Conservation (phyloP, 2,113 vertebrate genomes). For the Alectura lathami region DNA sequence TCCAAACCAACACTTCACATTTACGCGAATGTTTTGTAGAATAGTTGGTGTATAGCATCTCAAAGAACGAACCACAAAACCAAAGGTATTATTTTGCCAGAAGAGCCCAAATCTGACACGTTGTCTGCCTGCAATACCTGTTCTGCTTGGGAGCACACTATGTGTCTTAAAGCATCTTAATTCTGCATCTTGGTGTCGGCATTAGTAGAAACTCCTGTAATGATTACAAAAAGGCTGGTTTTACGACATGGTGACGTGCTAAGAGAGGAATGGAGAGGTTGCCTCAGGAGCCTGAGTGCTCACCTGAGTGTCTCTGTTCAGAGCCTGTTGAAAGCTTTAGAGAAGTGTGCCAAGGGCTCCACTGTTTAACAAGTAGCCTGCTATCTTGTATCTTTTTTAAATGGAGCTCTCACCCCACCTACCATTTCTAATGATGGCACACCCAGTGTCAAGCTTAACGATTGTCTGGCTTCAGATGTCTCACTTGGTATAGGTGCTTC, state of each 20-base stretch:
- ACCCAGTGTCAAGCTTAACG: slow-evolving; percentile 35
- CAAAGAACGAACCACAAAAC: not conserved
- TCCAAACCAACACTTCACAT: not conserved
- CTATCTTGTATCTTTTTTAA: slow-evolving; percentile 21
- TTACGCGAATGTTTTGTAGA: not conserved
- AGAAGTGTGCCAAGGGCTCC: not conserved
- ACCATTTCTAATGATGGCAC: slow-evolving; percentile 37
- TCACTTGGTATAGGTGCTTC: slow-evolving; percentile 42
- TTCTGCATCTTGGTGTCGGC: not conserved
- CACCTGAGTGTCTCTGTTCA: not conserved
- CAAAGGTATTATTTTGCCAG: not conserved
- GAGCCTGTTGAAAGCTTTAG: not conserved
- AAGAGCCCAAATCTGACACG: not conserved
- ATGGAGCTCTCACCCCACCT: not conserved
- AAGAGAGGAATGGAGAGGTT: not conserved
- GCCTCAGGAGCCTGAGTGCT: not conserved
- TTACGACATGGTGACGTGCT: rapidly evolving
- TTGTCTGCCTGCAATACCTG: not conserved
- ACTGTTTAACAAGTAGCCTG: slow-evolving; percentile 1
- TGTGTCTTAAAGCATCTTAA: not conserved
- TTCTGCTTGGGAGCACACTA: not conserved
- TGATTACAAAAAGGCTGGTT: not conserved
- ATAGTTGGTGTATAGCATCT: not conserved
- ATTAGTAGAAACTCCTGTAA: not conserved
- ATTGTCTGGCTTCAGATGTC: slow-evolving; percentile 62